These are phyloP conservation scores for Hippocampus comes DNA, from an alignment of 2,113 vertebrate species.

Conservation along the genomic window DNA sequence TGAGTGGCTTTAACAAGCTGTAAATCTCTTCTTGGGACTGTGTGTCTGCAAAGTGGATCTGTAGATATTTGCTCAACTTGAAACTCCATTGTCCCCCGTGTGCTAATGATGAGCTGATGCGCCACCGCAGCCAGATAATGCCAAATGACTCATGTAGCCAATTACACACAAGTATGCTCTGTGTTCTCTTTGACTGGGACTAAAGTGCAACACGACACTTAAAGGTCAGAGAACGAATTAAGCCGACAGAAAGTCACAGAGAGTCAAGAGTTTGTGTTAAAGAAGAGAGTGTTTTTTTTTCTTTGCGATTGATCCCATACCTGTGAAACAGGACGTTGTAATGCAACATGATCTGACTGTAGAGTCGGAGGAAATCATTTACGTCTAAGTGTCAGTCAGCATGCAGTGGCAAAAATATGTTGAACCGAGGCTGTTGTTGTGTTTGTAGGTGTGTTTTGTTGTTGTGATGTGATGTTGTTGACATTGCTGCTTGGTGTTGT, in stretches of 20 bases:
- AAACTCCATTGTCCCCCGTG: conserved; percentile 33
- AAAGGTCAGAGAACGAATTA: conserved; percentile 61
- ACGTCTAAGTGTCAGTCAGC: neutral
- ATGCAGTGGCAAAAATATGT: neutral
- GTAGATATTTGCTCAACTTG: conserved; percentile 44
- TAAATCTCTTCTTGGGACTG: conserved; percentile 34
- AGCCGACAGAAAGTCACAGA: conserved; percentile 18
- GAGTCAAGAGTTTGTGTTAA: neutral
- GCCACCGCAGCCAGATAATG: conserved; percentile 40
- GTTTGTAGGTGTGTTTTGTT: neutral
- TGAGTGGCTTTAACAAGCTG: conserved; percentile 39
- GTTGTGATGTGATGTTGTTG: neutral
- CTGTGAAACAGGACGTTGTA: neutral
- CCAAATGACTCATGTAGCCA: conserved; percentile 53
- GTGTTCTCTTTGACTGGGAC: conserved; percentile 32
- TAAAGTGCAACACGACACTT: conserved; percentile 52
- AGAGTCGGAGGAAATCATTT: neutral
- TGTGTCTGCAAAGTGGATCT: conserved; percentile 27
- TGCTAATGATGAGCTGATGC: conserved; percentile 45
- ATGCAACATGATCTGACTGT: neutral
- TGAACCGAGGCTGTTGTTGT: neutral
- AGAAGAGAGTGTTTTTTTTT: neutral
- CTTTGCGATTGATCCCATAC: neutral
- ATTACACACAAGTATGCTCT: conserved; percentile 41
- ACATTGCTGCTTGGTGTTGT: neutral